Base-by-base conservation (phyloP, 53 echinoderm and acorn worm species). In the Pentamera pediparva region DNA sequence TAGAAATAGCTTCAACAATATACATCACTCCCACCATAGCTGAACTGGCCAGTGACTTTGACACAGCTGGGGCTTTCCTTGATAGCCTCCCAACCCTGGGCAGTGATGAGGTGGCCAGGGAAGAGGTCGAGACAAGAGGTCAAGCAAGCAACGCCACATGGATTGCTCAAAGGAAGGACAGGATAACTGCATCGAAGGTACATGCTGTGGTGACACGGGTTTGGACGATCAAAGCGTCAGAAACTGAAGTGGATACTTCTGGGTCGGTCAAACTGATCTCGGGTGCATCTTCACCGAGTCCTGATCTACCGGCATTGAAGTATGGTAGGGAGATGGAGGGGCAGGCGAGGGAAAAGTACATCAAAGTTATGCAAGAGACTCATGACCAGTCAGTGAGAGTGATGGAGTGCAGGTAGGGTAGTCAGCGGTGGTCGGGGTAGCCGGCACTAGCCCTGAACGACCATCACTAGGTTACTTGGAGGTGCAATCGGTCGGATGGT, bases 231-330 rank as follows among this genome's bases (percentile, higher is more conserved):
- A 26, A 35, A 29, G 31, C 53, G 5, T 61, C 59, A 31, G 51
- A 59, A 27, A 62, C 75, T 57, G 38, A 37, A 29, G 61, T 32
- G 2, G 61, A 60, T 33, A 60, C 61, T 32, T 32, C 59, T 26
- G 57, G 82, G 30, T 35, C 78, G 47, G 59, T 78, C 19, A 78
- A 78, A n/a, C 19, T 21, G 3, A 79, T 84, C 12, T 78, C 53
- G 20, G 79, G 67, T 58, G 61, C 4, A 6, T 60, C 61, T 32
- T 6, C 32, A 60, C 76, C 78, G 6, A 29, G 61, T 41, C 32
- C 35, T 4, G 26, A 31, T 9, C 61, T 71, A 29, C 71, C 71
- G 32, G 71, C 71, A 28, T 31, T 71, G 31, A 71, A 71, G 34
- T 71, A 71, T 51, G 71, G 71, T 25, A 48, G 71, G 27, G 71